Percentiles rank a stretch among this genome's conserved stretches.
These are phyloP conservation scores for Himalopsyche tibetana DNA, from an alignment of 2,888 invertebrate species.

Conservation along the genomic window DNA sequence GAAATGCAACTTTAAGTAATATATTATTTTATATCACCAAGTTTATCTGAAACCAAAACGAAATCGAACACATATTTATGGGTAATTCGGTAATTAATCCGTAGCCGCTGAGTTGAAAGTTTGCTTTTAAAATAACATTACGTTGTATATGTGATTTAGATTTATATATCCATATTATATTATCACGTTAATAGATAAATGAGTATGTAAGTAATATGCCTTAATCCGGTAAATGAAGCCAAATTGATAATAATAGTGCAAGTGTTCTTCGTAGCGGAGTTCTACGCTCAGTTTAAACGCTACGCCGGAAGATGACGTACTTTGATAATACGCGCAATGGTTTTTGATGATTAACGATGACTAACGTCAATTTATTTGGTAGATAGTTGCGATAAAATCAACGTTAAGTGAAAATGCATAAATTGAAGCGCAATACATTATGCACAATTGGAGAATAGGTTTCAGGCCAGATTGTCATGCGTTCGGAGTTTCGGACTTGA, in stretches of 20 bases:
- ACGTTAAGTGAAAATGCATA: neutral
- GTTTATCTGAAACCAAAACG: neutral
- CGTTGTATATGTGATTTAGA: neutral
- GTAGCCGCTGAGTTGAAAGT: neutral
- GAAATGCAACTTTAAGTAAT: constrained; percentile 82
- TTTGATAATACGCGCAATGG: neutral
- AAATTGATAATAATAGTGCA: neutral
- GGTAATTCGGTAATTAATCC: neutral
- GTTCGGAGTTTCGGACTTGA: no score
- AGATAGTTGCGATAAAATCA: no score
- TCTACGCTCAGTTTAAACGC: neutral
- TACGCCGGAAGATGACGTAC: neutral
- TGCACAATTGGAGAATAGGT: no score
- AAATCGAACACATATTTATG: neutral
- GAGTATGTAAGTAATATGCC: neutral
- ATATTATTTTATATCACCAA: neutral
- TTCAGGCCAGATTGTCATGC: no score
- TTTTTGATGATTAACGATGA: neutral
- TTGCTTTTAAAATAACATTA: neutral
- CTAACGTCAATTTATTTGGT: no score
- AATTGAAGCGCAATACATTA: neutral
- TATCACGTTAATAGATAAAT: neutral
- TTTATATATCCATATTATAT: neutral
- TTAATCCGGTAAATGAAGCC: neutral
- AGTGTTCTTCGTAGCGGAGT: neutral